Percentiles rank a stretch among this genome's conserved stretches.
These are phyloP conservation scores for Acronicta aceris DNA, from an alignment of 2,888 invertebrate genomes.

Conservation along the genomic window DNA sequence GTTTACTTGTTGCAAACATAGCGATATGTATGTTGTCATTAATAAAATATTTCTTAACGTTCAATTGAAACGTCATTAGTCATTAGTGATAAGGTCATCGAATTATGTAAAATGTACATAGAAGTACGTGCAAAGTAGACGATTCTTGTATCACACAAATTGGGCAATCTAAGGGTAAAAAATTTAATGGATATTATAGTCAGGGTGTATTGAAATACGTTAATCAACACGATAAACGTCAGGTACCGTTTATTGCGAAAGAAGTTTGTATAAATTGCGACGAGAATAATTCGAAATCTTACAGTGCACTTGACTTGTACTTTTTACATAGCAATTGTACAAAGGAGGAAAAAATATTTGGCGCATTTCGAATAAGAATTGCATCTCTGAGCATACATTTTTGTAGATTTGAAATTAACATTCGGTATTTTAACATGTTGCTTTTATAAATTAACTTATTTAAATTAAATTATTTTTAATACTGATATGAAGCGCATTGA, in stretches of 20 bases:
- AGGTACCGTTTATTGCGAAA: slow-evolving; percentile 31
- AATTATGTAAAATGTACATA: slow-evolving; percentile 76
- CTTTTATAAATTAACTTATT: too few species aligned
- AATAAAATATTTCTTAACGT: slow-evolving; percentile 68
- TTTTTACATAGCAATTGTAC: slow-evolving; percentile 19
- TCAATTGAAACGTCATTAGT: slow-evolving; percentile 65
- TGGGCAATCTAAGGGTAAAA: slow-evolving; percentile 65
- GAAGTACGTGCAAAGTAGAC: slow-evolving; percentile 75
- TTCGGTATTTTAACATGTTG: too few species aligned
- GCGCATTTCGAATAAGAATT: slow-evolving; percentile 9
- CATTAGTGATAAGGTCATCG: slow-evolving; percentile 76
- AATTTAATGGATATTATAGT: slow-evolving; percentile 39
- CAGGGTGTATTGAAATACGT: slow-evolving; percentile 33
- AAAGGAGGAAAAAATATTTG: slow-evolving; percentile 13
- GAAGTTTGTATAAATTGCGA: slow-evolving; percentile 15
- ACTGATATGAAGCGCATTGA: too few species aligned
- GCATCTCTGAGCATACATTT: slow-evolving; percentile 1
- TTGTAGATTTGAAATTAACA: neutral
- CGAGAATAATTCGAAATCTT: slow-evolving; percentile 30
- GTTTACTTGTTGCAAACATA: slow-evolving; percentile 43
- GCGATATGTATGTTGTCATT: slow-evolving; percentile 47
- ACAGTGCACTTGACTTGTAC: slow-evolving; percentile 41
- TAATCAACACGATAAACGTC: slow-evolving; percentile 23
- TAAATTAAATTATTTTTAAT: too few species aligned
- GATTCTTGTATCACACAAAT: slow-evolving; percentile 74